A percentile compares a stretch with the other conserved stretches of the same genome.
These are phyloP conservation scores for Limnephilus marmoratus DNA, from an alignment of 2,888 invertebrate species.

Conservation along the genomic window DNA sequence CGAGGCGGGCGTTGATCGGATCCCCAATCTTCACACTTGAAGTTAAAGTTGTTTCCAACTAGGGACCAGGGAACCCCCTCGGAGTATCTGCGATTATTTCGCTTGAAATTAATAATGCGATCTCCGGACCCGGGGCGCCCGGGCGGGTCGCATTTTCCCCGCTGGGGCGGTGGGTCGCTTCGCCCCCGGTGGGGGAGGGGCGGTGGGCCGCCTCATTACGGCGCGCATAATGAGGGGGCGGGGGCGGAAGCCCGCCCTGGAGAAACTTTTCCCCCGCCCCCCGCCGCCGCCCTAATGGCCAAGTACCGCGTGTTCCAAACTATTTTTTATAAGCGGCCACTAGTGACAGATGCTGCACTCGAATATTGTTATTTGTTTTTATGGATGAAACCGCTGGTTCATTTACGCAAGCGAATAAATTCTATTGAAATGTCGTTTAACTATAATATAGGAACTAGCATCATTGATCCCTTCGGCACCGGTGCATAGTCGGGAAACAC, in stretches of 20 bases:
- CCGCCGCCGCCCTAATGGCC: constrained; percentile 25
- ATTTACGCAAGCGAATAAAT: not conserved
- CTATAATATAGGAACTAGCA: too few species aligned
- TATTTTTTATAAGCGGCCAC: constrained; percentile 21
- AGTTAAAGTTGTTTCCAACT: constrained; percentile 20
- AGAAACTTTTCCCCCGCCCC: constrained; percentile 49
- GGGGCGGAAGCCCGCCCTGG: constrained; percentile 46
- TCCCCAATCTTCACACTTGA: constrained; percentile 11
- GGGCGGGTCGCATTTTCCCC: constrained; percentile 52
- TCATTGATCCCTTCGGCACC: too few species aligned
- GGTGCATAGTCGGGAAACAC: too few species aligned
- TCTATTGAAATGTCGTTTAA: not conserved
- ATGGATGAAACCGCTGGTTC: not conserved
- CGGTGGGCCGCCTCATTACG: constrained; percentile 54
- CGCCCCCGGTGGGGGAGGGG: not conserved
- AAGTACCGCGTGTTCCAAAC: constrained; percentile 19
- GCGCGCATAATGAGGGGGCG: constrained; percentile 59
- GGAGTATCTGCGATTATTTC: constrained; percentile 47
- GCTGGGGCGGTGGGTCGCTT: not conserved
- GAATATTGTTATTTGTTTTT: not conserved
- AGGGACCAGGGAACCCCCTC: not conserved
- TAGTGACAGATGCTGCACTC: not conserved
- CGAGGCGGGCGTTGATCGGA: not conserved
- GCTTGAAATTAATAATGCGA: constrained; percentile 54
- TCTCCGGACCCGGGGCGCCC: constrained; percentile 54